Conservation (phyloP, 2,797 vertebrate species). For the Cygnus olor region DNA sequence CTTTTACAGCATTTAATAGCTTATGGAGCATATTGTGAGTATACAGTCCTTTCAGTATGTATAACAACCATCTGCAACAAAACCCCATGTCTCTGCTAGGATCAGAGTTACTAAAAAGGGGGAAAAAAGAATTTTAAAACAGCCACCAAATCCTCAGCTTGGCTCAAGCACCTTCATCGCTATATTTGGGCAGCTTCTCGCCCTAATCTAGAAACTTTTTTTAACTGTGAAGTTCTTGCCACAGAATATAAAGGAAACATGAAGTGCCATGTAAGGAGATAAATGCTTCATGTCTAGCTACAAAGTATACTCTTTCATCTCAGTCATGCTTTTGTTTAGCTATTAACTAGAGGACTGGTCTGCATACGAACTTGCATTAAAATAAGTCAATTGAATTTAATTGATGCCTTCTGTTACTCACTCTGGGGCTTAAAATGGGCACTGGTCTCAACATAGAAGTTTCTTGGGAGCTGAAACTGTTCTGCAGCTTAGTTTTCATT, state of each 20-base stretch:
- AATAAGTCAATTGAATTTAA: slow-evolving; percentile 12
- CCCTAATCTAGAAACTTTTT: neutral
- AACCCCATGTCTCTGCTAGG: neutral
- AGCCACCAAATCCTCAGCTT: slow-evolving; percentile 24
- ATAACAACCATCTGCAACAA: slow-evolving; percentile 60
- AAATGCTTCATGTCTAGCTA: neutral
- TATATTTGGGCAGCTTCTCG: neutral
- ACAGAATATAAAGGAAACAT: neutral
- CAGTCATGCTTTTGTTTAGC: neutral
- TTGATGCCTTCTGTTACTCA: neutral
- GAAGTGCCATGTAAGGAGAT: neutral
- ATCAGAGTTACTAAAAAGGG: neutral
- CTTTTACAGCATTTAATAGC: slow-evolving; percentile 57
- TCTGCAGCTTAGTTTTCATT: neutral
- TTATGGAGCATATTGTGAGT: slow-evolving; percentile 52
- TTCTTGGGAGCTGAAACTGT: neutral
- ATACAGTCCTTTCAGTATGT: slow-evolving; percentile 8
- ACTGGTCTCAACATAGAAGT: neutral
- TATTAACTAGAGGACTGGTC: neutral
- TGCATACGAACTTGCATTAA: neutral
- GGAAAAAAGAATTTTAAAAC: neutral
- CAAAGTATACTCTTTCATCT: neutral
- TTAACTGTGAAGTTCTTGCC: neutral
- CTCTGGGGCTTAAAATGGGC: neutral
- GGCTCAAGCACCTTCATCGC: neutral